Percentiles rank a stretch among this genome's conserved stretches.
These are phyloP conservation scores for Fopius arisanus DNA, from an alignment of 1,140 invertebrate genomes.

Conservation along the genomic window DNA sequence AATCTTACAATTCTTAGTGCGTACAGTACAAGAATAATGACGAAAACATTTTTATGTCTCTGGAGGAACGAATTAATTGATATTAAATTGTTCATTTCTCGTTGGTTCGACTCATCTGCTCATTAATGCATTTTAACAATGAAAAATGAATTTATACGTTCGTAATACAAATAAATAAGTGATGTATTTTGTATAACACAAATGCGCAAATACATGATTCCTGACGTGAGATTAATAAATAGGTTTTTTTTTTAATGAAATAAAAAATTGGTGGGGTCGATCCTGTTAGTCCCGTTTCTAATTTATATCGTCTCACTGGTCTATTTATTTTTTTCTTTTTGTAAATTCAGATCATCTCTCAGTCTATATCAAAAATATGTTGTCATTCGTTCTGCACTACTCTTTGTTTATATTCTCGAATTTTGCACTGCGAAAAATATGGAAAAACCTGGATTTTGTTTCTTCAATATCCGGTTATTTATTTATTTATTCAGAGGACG, in stretches of 20 bases:
- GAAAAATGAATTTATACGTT: constrained; percentile 2
- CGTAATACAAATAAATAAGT: constrained; percentile 4
- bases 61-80: neutral
- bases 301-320: too few species aligned
- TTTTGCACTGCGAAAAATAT: neutral
- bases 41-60: neutral
- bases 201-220: neutral
- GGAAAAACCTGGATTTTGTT: too few species aligned
- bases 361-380: constrained; percentile 58
- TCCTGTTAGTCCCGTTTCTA: neutral
- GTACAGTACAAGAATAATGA: constrained; percentile 15
- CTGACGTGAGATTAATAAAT: neutral
- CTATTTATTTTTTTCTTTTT: constrained; percentile 25
- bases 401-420: constrained; percentile 16
- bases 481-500: neutral
- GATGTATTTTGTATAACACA: constrained; percentile 1
- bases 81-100: neutral
- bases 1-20: constrained; percentile 14
- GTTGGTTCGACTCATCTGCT: neutral
- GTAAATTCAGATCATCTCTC: constrained; percentile 25
- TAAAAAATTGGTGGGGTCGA: neutral
- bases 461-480: too few species aligned
- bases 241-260: neutral
- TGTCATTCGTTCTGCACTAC: constrained; percentile 45
- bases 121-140: neutral